Evolutionary conservation across 2,888 invertebrate genomes (phyloP).

Genomic region (Hololepta plana): DNA sequence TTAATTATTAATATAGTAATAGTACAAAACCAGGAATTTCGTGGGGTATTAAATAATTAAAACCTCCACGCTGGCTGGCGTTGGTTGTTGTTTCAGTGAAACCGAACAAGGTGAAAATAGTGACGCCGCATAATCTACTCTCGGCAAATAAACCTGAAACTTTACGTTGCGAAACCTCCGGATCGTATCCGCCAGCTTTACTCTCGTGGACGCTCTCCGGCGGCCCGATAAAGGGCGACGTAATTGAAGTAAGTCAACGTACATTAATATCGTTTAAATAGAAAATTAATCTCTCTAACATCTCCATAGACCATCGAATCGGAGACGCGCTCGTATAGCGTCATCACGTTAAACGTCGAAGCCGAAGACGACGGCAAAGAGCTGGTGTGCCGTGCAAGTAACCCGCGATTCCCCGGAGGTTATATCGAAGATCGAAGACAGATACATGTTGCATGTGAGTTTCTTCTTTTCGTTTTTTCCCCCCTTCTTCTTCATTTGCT

Average conservation of each 20-base stretch:
- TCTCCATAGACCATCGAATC: constrained; percentile 28
- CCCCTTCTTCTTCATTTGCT: constrained; percentile 6
- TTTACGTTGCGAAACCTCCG: constrained; percentile 62
- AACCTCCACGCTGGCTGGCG: not conserved
- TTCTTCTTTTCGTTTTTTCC: constrained; percentile 14
- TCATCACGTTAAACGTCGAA: constrained; percentile 53
- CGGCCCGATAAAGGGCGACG: constrained; percentile 41
- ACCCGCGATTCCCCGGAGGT: constrained; percentile 71
- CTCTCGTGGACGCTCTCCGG: constrained; percentile 65
- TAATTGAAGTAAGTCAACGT: constrained; percentile 40
- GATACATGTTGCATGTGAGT: constrained; percentile 74
- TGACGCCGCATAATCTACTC: constrained; percentile 50
- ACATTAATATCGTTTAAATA: too few species aligned
- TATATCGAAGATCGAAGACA: constrained; percentile 59
- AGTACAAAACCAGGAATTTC: not conserved
- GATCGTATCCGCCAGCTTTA: constrained; percentile 68
- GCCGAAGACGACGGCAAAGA: constrained; percentile 68
- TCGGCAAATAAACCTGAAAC: constrained; percentile 57
- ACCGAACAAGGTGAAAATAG: constrained; percentile 56
- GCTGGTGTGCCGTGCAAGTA: constrained; percentile 68
- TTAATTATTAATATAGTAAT: too few species aligned
- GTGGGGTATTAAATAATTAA: not conserved
- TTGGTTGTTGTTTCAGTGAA: constrained; percentile 39
- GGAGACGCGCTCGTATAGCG: constrained; percentile 52
- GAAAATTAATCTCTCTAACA: too few species aligned